Base-by-base conservation (phyloP, 2,797 vertebrate species). In the Xiphophorus birchmanni region DNA sequence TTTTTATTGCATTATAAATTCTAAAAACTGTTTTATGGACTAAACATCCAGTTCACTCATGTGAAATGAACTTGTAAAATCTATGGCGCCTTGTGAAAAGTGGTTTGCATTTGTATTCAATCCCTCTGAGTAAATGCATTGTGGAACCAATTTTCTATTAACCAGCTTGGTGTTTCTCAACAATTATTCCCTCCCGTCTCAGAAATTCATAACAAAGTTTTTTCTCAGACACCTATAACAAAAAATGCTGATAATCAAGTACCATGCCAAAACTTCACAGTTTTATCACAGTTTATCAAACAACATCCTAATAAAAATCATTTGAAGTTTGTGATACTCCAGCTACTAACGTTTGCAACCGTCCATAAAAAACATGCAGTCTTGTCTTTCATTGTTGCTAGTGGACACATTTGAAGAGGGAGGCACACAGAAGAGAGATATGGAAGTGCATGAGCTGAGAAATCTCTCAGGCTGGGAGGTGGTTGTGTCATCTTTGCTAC, bases 401-500 rank as follows among this genome's bases (percentile, higher is more conserved):
- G 86, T 76, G 81, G 82, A 88, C 83, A 80, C 88, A 88, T 84
- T 79, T 79, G 82, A 84, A 73, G 71, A 82, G 81, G 75, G 84
- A 65, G 76, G 78, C 29, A n/a, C 81, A 84, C 73, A 77, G 78
- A 84, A 63, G 71, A 82, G 72, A 82, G 86, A 77, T 54, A 26
- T 77, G 80, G 88, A 86, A 84, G 80, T 77, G 71, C 60, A 82
- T 23, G 76, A 77, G 85, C 77, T 77, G 67, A 82, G 86, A 63
- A 79, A 90, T 91, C 89, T 84, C 84, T 90, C 76, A 79, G 86
- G 67, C 84, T 80, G 86, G 75, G 84, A 85, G 90, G 75, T 88
- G 82, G 82, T 78, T 82, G 84, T 91, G 88, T 91, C 91, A 94
- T 94, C 90, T 93, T 94, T 94, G 93, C 93, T 91, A 87, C 86